A percentile compares a stretch with the other conserved stretches of the same genome.
Evolutionary conservation across 2,888 invertebrate species (phyloP).

Genomic region (Frankliniella intonsa): DNA sequence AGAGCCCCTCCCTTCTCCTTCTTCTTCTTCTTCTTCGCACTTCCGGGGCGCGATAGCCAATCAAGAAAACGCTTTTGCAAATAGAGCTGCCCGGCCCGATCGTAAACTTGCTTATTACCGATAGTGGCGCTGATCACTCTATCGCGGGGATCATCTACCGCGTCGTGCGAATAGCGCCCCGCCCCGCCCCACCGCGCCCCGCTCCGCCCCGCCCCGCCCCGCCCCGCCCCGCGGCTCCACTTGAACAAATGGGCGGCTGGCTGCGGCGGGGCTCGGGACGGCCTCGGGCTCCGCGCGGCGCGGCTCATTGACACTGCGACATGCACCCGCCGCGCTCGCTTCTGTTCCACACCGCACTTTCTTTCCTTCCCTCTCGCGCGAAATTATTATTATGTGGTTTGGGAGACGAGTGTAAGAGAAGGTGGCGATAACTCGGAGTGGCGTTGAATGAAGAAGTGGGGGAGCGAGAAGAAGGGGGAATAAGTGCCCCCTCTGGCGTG

Average conservation of each 20-base stretch:
- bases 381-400: conserved; percentile 22
- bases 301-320: too few relatives aligned
- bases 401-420: not conserved
- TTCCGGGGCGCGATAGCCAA: too few relatives aligned
- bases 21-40: too few relatives aligned
- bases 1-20: too few relatives aligned
- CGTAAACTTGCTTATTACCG: not conserved
- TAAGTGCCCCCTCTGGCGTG: too few relatives aligned
- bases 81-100: too few relatives aligned
- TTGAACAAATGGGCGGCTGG: not conserved
- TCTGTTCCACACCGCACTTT: not conserved
- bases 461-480: not conserved
- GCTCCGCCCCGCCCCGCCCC: too few relatives aligned
- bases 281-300: too few relatives aligned
- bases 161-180: not conserved
- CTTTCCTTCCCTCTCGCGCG: not conserved
- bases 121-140: not conserved
- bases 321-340: too few relatives aligned
- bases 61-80: too few relatives aligned
- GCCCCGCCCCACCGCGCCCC: not conserved
- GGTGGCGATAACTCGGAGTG: not conserved
- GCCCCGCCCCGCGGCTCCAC: not conserved
- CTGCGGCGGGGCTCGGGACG: not conserved
- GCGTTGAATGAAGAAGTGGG: not conserved
- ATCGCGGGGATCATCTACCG: not conserved